A percentile compares a stretch with the other conserved stretches of the same genome.
These are phyloP conservation scores for Ictalurus punctatus DNA, from an alignment of 2,113 vertebrate species.

Conservation along the genomic window DNA sequence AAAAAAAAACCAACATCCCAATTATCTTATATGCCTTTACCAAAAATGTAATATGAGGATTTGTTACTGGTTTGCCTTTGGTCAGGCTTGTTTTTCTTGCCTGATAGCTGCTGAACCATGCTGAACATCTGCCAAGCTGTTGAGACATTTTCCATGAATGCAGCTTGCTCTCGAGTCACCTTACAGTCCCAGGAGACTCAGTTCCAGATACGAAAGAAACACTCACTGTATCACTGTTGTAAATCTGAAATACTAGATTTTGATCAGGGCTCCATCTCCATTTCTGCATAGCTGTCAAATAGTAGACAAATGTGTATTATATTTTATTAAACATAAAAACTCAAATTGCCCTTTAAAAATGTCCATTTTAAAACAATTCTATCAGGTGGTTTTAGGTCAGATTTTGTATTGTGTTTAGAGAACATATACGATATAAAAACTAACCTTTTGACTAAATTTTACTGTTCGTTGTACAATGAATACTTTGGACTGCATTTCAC, in stretches of 20 bases:
- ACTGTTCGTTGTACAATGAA: background rate
- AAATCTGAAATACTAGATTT: background rate
- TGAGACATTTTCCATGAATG: slow-evolving; percentile 25
- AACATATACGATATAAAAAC: background rate
- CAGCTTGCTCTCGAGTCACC: slow-evolving; percentile 29
- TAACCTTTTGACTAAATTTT: background rate
- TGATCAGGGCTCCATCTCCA: background rate
- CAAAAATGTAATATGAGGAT: background rate
- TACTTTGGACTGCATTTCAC: background rate
- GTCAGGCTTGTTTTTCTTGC: slow-evolving; percentile 1
- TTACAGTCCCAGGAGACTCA: slow-evolving; percentile 15
- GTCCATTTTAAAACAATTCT: background rate
- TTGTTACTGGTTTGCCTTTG: background rate
- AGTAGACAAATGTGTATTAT: background rate
- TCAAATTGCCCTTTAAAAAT: background rate
- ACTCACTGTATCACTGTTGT: background rate
- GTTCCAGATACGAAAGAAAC: background rate
- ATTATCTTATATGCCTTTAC: background rate
- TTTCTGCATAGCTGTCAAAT: background rate
- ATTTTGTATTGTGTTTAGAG: background rate
- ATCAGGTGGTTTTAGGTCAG: background rate
- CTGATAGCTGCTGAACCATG: background rate
- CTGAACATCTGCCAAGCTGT: slow-evolving; percentile 22
- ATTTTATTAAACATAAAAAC: slow-evolving; percentile 3
- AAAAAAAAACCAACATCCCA: background rate